Conservation (phyloP, 2,113 vertebrate genomes). For the Abramis brama region DNA sequence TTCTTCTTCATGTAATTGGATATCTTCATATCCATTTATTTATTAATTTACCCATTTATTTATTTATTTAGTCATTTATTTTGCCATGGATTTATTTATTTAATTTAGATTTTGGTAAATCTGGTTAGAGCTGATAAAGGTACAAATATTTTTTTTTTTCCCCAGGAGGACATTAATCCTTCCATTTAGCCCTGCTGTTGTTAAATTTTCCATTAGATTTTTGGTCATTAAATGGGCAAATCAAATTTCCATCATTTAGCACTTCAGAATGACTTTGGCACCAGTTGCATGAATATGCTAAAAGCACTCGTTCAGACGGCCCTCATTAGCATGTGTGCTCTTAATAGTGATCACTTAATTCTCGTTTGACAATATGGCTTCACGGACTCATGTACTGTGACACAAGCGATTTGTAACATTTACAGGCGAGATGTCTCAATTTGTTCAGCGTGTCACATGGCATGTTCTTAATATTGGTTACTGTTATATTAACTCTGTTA, state of each 20-base stretch:
- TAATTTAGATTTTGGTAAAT: background rate
- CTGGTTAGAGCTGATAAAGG: background rate
- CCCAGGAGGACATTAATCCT: background rate
- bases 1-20: no score
- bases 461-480: constrained; percentile 10
- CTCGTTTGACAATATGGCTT: constrained; percentile 41
- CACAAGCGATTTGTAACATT: background rate
- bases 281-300: background rate
- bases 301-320: background rate
- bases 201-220: background rate
- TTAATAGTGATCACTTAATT: constrained; percentile 50
- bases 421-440: constrained; percentile 19
- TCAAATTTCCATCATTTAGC: background rate
- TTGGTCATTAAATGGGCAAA: constrained; percentile 20
- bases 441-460: background rate
- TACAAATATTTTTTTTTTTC: background rate
- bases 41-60: background rate
- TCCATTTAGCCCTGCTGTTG: background rate
- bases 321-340: constrained; percentile 25
- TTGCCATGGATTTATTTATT: background rate
- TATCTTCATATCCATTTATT: background rate
- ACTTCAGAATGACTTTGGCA: constrained; percentile 4
- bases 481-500: background rate
- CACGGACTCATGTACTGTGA: background rate
- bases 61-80: background rate